These are phyloP conservation scores for Crypturellus undulatus DNA, from an alignment of 2,113 vertebrate species.

Conservation along the genomic window DNA sequence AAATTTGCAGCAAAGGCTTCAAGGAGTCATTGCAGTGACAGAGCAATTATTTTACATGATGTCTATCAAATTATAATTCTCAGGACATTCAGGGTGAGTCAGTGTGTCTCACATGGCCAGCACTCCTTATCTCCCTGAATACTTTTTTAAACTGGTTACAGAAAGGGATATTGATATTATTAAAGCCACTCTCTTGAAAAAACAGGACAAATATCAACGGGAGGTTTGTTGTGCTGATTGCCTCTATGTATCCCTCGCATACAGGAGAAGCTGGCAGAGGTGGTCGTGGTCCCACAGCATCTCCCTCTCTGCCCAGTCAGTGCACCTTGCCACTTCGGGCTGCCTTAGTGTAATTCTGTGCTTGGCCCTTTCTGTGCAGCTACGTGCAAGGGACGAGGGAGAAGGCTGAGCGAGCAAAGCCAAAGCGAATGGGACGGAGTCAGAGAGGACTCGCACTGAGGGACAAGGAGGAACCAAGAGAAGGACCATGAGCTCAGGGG, in stretches of 20 bases:
- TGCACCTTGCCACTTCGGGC: not conserved
- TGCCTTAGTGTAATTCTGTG: not conserved
- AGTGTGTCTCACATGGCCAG: not conserved
- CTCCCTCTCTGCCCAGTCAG: not conserved
- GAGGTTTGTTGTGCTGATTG: not conserved
- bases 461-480: not conserved
- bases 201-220: not conserved
- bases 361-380: not conserved
- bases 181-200: not conserved
- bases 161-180: not conserved
- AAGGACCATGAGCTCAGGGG: not conserved
- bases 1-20: conserved; percentile 19
- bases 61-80: not conserved
- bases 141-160: not conserved
- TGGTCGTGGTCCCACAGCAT: not conserved
- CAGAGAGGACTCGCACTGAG: rapidly evolving
- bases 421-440: not conserved
- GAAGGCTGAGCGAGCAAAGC: not conserved
- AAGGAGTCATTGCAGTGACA: not conserved
- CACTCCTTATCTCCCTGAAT: not conserved
- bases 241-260: not conserved
- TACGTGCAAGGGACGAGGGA: not conserved
- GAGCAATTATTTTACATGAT: not conserved
- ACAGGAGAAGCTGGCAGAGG: not conserved
- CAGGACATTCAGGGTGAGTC: not conserved